Evolutionary conservation across 2,888 invertebrate genomes (phyloP).

Genomic region (Conistra vaccinii): DNA sequence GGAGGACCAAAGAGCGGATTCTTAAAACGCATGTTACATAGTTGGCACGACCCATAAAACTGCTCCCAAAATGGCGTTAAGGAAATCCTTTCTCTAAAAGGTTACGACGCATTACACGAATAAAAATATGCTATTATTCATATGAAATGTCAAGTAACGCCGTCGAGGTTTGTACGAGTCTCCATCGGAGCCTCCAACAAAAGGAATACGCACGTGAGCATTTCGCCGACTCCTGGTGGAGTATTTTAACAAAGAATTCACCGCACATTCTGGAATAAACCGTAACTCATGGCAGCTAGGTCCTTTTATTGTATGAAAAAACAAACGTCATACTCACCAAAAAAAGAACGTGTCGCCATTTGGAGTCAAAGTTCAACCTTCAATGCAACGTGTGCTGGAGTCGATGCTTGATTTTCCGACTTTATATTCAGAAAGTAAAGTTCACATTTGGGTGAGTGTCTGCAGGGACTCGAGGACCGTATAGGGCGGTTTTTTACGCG

Average conservation of each 20-base stretch:
- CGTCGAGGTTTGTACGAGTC: slow-evolving; percentile 70
- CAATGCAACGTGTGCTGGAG: slow-evolving; percentile 71
- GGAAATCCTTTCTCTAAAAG: slow-evolving; percentile 72
- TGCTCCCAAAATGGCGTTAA: slow-evolving; percentile 64
- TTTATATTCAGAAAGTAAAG: slow-evolving; percentile 68
- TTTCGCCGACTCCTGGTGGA: slow-evolving; percentile 75
- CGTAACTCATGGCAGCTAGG: slow-evolving; percentile 63
- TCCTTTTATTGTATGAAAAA: slow-evolving; percentile 20
- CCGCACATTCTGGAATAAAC: slow-evolving; percentile 64
- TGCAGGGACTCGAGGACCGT: slow-evolving; percentile 57
- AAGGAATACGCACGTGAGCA: slow-evolving; percentile 80
- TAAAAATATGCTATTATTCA: slow-evolving; percentile 74
- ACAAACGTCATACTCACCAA: slow-evolving; percentile 66
- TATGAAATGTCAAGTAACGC: slow-evolving; percentile 75
- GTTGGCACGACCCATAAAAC: slow-evolving; percentile 56
- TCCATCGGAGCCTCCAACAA: slow-evolving; percentile 75
- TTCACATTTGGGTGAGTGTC: slow-evolving; percentile 66
- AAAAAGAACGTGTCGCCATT: slow-evolving; percentile 75
- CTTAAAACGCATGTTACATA: slow-evolving; percentile 53
- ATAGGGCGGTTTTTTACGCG: slow-evolving; percentile 77
- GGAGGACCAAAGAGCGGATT: slow-evolving; percentile 23
- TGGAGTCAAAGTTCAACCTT: slow-evolving; percentile 84
- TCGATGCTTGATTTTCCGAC: slow-evolving; percentile 62
- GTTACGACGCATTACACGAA: slow-evolving; percentile 69
- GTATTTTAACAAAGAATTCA: slow-evolving; percentile 73